phyloP scores from a whole-genome alignment of 2,888 invertebrate genomes.

The Imbricaverruca yamaguchii region DNA sequence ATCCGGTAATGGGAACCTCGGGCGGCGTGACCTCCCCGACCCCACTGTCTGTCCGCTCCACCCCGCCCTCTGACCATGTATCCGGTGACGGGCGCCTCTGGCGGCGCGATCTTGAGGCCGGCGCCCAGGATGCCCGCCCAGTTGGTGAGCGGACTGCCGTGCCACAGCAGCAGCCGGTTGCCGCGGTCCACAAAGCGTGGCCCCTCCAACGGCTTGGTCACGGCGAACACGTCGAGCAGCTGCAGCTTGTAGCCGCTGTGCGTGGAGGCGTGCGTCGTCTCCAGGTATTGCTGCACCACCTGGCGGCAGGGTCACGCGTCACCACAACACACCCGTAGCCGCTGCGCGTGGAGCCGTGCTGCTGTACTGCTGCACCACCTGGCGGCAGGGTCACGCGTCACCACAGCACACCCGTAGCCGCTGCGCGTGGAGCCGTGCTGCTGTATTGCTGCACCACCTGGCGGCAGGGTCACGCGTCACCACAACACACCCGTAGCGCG shows the following conservation, averaged over 20 bases:
- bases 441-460: too few relatives aligned
- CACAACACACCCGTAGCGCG: too few relatives aligned
- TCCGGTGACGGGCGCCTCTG: constrained; percentile 89
- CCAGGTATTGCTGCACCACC: constrained; percentile 57
- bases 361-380: too few relatives aligned
- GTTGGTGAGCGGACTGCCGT: constrained; percentile 91
- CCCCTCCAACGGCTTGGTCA: constrained; percentile 28
- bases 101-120: constrained; percentile 91
- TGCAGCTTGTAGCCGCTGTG: constrained; percentile 66
- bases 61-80: constrained; percentile 31
- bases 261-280: constrained; percentile 86
- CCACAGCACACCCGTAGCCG: too few relatives aligned
- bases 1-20: too few relatives aligned
- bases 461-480: too few relatives aligned
- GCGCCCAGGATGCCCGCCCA: constrained; percentile 90
- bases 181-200: constrained; percentile 63
- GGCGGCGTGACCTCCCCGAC: too few relatives aligned
- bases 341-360: too few relatives aligned
- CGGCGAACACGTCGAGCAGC: constrained; percentile 50
- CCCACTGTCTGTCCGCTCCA: too few relatives aligned
- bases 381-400: too few relatives aligned
- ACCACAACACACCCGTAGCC: too few relatives aligned
- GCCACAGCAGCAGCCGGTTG: constrained; percentile 86
- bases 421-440: too few relatives aligned
- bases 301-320: constrained; percentile 9